Percentiles rank a stretch among this genome's conserved stretches.
These are phyloP conservation scores for Deroplatys truncata DNA, from an alignment of 2,888 invertebrate species.

Conservation along the genomic window DNA sequence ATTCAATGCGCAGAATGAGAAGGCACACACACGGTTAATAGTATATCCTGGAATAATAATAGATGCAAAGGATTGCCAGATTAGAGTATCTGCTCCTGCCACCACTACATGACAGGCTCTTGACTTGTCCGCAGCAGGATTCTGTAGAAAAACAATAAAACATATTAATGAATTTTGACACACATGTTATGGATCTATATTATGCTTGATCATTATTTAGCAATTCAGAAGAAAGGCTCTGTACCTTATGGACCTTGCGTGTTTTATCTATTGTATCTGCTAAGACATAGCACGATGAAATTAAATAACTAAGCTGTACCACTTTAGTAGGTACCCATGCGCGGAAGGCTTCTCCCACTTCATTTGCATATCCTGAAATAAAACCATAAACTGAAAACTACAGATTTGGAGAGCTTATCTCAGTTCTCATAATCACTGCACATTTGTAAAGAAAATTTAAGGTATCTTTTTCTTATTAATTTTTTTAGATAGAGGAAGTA, in stretches of 20 bases:
- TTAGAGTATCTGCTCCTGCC: conserved; percentile 72
- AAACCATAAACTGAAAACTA: background rate
- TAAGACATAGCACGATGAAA: conserved; percentile 80
- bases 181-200: background rate
- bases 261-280: conserved; percentile 84
- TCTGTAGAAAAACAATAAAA: conserved; percentile 34
- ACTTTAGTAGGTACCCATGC: conserved; percentile 64
- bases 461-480: too few relatives aligned
- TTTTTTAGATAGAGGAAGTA: too few relatives aligned
- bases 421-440: too few relatives aligned
- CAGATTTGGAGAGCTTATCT: too few relatives aligned
- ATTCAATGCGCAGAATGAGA: conserved; percentile 45
- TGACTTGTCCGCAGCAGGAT: conserved; percentile 2
- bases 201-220: background rate
- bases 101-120: conserved; percentile 37
- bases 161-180: background rate
- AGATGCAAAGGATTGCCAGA: conserved; percentile 93
- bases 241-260: conserved; percentile 57
- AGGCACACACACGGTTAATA: conserved; percentile 77
- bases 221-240: background rate
- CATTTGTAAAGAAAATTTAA: too few relatives aligned
- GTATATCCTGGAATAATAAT: conserved; percentile 84
- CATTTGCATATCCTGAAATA: conserved; percentile 86
- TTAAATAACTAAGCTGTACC: conserved; percentile 70
- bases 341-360: conserved; percentile 92